A percentile compares a stretch with the other conserved stretches of the same genome.
These are phyloP conservation scores for Cebidichthys violaceus DNA, from an alignment of 2,113 vertebrate species.

Conservation along the genomic window DNA sequence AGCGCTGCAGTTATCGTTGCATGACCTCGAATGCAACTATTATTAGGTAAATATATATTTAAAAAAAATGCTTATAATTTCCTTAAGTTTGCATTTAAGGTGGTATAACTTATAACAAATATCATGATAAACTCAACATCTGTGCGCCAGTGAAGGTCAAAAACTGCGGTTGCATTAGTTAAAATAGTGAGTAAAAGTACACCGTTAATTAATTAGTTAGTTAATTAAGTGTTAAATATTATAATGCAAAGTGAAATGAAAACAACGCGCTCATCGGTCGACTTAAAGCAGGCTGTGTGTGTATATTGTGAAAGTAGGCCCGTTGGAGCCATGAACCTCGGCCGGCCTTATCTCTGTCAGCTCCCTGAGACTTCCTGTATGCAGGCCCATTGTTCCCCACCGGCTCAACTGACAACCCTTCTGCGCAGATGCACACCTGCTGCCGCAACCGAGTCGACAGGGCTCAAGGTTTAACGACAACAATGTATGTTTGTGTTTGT, in stretches of 20 bases:
- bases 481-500: neutral
- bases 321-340: conserved; percentile 54
- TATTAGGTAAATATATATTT: neutral
- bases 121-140: neutral
- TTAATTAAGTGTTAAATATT: no score
- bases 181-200: no score
- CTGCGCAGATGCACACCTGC: conserved; percentile 72
- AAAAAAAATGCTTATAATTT: neutral
- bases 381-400: conserved; percentile 77
- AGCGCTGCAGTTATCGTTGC: neutral
- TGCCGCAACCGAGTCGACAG: conserved; percentile 38
- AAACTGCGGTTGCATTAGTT: no score
- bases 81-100: neutral
- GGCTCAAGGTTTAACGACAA: neutral
- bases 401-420: conserved; percentile 58
- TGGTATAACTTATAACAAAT: neutral
- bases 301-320: neutral
- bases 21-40: neutral
- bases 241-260: neutral
- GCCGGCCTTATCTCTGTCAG: conserved; percentile 65
- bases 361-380: conserved; percentile 74
- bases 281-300: neutral
- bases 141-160: no score
- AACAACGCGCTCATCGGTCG: neutral
- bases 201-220: no score